Conservation (phyloP, 2,888 invertebrate genomes). For the Pseudoips prasinana region DNA sequence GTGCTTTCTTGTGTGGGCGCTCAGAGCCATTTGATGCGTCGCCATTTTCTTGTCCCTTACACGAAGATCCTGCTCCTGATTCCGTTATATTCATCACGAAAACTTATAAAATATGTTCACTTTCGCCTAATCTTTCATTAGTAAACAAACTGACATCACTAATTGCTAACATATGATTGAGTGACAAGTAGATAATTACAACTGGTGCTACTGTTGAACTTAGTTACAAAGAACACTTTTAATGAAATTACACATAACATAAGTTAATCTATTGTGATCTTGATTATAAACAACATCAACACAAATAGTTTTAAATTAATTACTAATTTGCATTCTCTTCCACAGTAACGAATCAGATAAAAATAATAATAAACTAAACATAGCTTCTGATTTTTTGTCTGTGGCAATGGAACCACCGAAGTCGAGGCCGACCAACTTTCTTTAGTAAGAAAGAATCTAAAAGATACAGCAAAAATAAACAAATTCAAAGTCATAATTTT, state of each 20-base stretch:
- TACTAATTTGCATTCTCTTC: too few relatives aligned
- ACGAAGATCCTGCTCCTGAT: slow-evolving; percentile 69
- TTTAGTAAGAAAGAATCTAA: too few relatives aligned
- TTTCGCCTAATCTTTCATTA: slow-evolving; percentile 50
- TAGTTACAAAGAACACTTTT: slow-evolving; percentile 7
- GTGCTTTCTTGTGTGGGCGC: slow-evolving; percentile 85
- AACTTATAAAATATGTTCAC: slow-evolving; percentile 29
- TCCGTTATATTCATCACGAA: slow-evolving; percentile 62
- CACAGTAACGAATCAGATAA: too few relatives aligned
- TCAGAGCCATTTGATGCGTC: slow-evolving; percentile 72
- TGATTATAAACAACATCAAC: too few relatives aligned
- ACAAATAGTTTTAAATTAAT: too few relatives aligned
- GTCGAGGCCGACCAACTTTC: too few relatives aligned
- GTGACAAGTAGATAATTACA: slow-evolving; percentile 66
- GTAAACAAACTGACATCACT: slow-evolving; percentile 78
- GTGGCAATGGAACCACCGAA: too few relatives aligned
- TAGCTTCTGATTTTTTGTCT: too few relatives aligned
- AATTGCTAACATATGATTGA: slow-evolving; percentile 77
- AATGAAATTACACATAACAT: slow-evolving; percentile 4
- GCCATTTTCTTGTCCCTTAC: slow-evolving; percentile 78
- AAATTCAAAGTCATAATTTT: too few relatives aligned
- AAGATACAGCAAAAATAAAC: too few relatives aligned
- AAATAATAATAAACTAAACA: too few relatives aligned
- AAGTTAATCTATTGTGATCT: too few relatives aligned
- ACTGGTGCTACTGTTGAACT: slow-evolving; percentile 18